Evolutionary conservation across 2,888 invertebrate genomes (phyloP).

Genomic region (Rhabditoides inermis): DNA sequence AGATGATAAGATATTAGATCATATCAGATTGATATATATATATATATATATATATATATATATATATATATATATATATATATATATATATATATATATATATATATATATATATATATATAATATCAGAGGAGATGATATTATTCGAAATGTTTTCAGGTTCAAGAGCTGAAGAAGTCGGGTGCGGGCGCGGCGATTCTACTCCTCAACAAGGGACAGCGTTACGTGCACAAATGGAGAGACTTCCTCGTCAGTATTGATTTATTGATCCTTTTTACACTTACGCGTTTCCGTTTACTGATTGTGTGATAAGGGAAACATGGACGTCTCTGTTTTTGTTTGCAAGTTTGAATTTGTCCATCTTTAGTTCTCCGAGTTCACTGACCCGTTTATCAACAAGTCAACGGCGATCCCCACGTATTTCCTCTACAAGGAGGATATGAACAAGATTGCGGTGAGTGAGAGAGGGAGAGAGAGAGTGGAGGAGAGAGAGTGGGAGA

Average conservation of each 20-base stretch:
- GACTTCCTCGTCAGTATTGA: constrained; percentile 22
- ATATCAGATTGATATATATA: too few relatives aligned
- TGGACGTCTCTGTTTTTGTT: background rate
- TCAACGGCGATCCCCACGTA: constrained; percentile 26
- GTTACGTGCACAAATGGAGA: constrained; percentile 19
- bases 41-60: too few relatives aligned
- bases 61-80: too few relatives aligned
- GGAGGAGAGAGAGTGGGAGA: too few relatives aligned
- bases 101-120: too few relatives aligned
- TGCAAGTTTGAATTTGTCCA: background rate
- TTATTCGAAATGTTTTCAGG: constrained; percentile 11
- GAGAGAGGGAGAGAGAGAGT: too few relatives aligned
- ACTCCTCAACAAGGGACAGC: constrained; percentile 17
- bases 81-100: too few relatives aligned
- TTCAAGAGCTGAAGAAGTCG: constrained; percentile 10
- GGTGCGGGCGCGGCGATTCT: constrained; percentile 15
- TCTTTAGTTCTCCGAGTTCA: constrained; percentile 37
- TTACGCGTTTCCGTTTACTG: background rate
- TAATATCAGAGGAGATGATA: too few relatives aligned
- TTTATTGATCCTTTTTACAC: too few relatives aligned
- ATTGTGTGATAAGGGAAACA: background rate
- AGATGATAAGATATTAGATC: too few relatives aligned
- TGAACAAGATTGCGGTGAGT: constrained; percentile 19
- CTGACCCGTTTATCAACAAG: constrained; percentile 34
- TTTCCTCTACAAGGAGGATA: constrained; percentile 31